These are phyloP conservation scores for Notolepis coatsorum DNA, from an alignment of 2,797 vertebrate species.

Conservation along the genomic window DNA sequence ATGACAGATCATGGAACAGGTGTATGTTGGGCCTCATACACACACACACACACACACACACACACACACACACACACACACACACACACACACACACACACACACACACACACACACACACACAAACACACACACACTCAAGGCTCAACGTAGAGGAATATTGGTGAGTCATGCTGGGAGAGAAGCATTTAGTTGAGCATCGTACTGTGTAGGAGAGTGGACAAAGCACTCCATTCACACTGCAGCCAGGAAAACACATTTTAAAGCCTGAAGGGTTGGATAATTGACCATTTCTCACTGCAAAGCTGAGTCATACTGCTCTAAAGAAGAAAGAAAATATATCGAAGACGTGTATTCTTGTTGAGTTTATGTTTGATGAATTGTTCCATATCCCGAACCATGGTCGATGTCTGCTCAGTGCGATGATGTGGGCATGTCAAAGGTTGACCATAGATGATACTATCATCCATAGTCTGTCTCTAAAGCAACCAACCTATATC, in stretches of 20 bases:
- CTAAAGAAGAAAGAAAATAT: too few relatives aligned
- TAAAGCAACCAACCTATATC: too few relatives aligned
- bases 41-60: background rate
- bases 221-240: slow-evolving; percentile 47
- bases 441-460: too few relatives aligned
- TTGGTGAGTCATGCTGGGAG: slow-evolving; percentile 32
- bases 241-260: slow-evolving; percentile 49
- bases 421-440: too few relatives aligned
- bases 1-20: slow-evolving; percentile 12
- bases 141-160: slow-evolving; percentile 21
- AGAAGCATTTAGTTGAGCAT: slow-evolving; percentile 24
- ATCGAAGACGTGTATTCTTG: too few relatives aligned
- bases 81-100: background rate
- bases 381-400: too few relatives aligned
- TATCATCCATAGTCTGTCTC: too few relatives aligned
- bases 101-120: background rate
- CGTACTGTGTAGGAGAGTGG: slow-evolving; percentile 41
- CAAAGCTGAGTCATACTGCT: too few relatives aligned
- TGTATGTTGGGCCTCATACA: slow-evolving; percentile 7
- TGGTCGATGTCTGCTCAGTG: too few relatives aligned
- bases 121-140: background rate
- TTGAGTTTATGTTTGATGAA: too few relatives aligned
- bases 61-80: slow-evolving; percentile 10
- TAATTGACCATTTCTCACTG: too few relatives aligned
- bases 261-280: too few relatives aligned